Evolutionary conservation across 1,140 invertebrate species (phyloP), one percentile per base, ranked within the genome.

Genomic region (Mercenaria mercenaria): DNA sequence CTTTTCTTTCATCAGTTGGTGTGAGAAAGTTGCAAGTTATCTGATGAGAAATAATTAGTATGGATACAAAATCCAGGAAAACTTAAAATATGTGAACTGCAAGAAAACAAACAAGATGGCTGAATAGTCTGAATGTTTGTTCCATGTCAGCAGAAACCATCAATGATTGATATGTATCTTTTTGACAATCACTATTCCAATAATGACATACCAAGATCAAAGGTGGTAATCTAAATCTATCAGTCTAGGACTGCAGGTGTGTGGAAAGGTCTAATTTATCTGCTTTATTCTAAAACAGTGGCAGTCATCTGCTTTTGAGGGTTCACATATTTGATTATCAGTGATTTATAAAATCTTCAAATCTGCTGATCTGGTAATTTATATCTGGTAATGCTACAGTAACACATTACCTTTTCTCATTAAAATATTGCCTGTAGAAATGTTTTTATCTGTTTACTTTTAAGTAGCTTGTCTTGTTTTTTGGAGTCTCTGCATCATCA

Each of bases 121-220:
- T 47, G 43, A 47, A 47, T 8, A 8, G 6, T 8, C 15, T 47
- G 43, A 8, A 1, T 72, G 67, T 72, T 29, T 39, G 8, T 39
- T 18, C 18, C 11, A 15, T 72, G 67, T 72, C 34, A 72, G 34
- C 34, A 72, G 8, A 39, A 67, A 39, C n/a, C 20, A 29, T 29
- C 59, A 37, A 72, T 15, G 67, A 37, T 67, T 32, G 67, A 72
- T 72, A 13, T 15, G 67, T 72, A 72, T 72, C 67, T 37, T 72
- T 34, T 72, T 39, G 67, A 72, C 67, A 72, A 23, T 72, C 34
- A 41, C 32, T 39, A 72, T 37, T 72, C 11, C 67, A 72, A 72
- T 72, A 72, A 72, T 72, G 67, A 72, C 34, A 72, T 13, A 15
- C 67, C 4, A 2, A 72, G 67, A 72, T 72, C 67, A 72, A 72